Percentiles rank a stretch among this genome's conserved stretches.
Evolutionary conservation across 2,797 vertebrate species (phyloP).

Genomic region (Crypturellus tataupa): DNA sequence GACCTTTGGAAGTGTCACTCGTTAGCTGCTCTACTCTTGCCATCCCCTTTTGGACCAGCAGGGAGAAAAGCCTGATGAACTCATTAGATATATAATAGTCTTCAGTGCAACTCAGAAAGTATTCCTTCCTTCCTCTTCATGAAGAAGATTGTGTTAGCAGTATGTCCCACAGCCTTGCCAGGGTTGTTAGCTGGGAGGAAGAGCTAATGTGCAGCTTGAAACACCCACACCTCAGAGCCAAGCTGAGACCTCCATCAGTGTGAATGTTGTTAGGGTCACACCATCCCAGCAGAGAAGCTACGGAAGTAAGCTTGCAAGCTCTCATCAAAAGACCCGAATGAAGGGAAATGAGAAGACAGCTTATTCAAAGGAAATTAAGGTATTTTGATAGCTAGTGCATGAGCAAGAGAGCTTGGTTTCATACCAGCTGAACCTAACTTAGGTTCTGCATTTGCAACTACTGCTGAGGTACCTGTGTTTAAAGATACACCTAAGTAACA

Average conservation of each 20-base stretch:
- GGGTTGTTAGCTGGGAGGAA: background rate
- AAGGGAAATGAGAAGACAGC: background rate
- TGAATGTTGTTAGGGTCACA: background rate
- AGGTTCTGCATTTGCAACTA: background rate
- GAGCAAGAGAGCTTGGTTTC: background rate
- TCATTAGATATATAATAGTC: background rate
- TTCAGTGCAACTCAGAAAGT: background rate
- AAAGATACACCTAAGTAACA: background rate
- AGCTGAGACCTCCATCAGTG: background rate
- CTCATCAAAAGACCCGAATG: background rate
- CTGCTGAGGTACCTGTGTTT: background rate
- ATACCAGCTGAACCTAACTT: background rate
- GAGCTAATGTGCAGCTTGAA: background rate
- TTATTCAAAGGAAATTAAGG: background rate
- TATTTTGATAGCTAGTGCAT: background rate
- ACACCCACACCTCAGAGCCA: background rate
- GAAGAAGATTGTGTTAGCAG: rapidly evolving
- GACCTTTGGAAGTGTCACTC: background rate
- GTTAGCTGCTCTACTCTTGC: background rate
- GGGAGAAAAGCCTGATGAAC: background rate
- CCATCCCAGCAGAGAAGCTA: background rate
- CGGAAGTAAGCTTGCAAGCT: background rate
- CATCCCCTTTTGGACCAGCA: background rate
- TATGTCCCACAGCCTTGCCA: too few species aligned
- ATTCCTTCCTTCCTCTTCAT: background rate